These are phyloP conservation scores for Sphaeridia pumilis DNA, from an alignment of 2,888 invertebrate genomes.

Conservation along the genomic window DNA sequence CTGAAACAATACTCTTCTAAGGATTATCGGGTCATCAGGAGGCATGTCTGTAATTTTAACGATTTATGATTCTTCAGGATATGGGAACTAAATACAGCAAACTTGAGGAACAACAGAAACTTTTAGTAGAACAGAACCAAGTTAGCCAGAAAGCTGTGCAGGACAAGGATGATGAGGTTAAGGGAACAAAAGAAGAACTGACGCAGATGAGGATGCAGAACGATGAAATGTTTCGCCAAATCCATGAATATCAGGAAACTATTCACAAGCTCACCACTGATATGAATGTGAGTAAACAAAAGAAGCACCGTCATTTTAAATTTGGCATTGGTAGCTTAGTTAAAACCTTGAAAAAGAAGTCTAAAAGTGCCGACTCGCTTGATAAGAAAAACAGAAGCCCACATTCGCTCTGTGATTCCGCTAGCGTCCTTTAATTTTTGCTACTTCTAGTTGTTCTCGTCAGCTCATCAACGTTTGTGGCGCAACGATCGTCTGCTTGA, in stretches of 20 bases:
- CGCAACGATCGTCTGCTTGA: no score
- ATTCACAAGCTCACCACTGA: slow-evolving; percentile 3
- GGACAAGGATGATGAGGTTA: slow-evolving; percentile 15
- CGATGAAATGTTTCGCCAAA: slow-evolving; percentile 7
- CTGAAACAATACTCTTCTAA: neutral
- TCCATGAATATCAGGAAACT: slow-evolving; percentile 2
- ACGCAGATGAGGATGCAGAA: slow-evolving; percentile 17
- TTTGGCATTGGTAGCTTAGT: no score
- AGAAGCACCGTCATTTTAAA: no score
- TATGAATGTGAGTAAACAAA: slow-evolving; percentile 9
- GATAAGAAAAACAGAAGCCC: no score
- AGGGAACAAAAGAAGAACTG: slow-evolving; percentile 13
- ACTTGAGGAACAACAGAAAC: slow-evolving; percentile 5
- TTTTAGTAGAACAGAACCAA: neutral
- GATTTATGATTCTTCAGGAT: slow-evolving; percentile 3
- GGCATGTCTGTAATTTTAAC: neutral
- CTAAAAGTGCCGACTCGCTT: no score
- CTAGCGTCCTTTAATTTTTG: no score
- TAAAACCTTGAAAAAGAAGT: no score
- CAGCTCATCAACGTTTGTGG: no score
- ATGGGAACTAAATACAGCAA: slow-evolving; percentile 7
- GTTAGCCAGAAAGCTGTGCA: neutral
- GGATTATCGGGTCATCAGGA: neutral
- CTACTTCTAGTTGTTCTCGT: no score
- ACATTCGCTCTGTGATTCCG: no score